phyloP scores from a whole-genome alignment of 2,113 vertebrate genomes.

The Diglossa brunneiventris region DNA sequence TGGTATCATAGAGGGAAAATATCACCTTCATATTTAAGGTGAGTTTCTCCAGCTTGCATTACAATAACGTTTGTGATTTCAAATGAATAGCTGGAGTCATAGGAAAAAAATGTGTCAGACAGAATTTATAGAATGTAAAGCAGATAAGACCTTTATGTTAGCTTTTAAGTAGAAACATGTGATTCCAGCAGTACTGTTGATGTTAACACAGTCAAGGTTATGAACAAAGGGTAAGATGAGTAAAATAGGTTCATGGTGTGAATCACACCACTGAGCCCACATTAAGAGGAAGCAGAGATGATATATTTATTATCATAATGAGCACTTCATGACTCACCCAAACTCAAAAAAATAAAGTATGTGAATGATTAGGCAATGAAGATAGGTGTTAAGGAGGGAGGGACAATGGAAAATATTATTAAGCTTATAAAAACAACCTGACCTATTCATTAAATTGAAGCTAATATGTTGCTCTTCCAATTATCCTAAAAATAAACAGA shows the following conservation, averaged over 20 bases:
- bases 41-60: neutral
- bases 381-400: constrained; percentile 25
- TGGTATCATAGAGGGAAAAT: neutral
- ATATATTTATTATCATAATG: constrained; percentile 29
- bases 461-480: constrained; percentile 25
- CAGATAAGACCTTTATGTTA: neutral
- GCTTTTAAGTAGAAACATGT: constrained; percentile 1
- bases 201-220: constrained; percentile 1
- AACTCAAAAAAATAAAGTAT: neutral
- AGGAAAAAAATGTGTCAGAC: neutral
- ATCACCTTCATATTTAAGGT: neutral
- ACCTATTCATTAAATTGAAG: constrained; percentile 35
- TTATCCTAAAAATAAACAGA: constrained; percentile 44
- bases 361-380: constrained; percentile 27
- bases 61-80: neutral
- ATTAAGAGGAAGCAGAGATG: constrained; percentile 38
- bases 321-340: constrained; percentile 34
- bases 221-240: constrained; percentile 1
- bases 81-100: neutral
- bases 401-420: constrained; percentile 32
- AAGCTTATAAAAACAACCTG: constrained; percentile 15
- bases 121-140: neutral
- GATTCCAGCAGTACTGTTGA: neutral
- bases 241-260: neutral
- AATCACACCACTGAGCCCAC: constrained; percentile 23